These are phyloP conservation scores for Tetragnatha versicolor DNA, from an alignment of 1,140 invertebrate species.

Conservation along the genomic window DNA sequence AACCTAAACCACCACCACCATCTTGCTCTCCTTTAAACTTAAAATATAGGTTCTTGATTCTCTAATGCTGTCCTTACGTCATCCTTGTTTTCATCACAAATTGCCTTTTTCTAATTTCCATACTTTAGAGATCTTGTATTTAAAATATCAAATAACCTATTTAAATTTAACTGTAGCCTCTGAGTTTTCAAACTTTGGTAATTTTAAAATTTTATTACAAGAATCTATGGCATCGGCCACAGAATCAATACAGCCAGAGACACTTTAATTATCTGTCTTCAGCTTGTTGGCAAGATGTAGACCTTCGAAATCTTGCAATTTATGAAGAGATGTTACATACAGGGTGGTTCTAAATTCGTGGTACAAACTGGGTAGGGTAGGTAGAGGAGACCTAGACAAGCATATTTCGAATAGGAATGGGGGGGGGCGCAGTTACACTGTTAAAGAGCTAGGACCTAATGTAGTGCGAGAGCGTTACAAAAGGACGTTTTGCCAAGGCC, in stretches of 20 bases:
- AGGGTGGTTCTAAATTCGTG: too few relatives aligned
- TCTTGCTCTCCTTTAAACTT: background rate
- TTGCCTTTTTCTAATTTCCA: background rate
- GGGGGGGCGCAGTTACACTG: too few relatives aligned
- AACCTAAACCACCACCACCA: too few relatives aligned
- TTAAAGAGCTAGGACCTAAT: too few relatives aligned
- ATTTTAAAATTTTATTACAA: background rate
- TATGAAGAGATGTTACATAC: background rate
- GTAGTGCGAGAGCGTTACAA: too few relatives aligned
- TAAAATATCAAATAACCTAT: conserved; percentile 19
- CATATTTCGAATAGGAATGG: too few relatives aligned
- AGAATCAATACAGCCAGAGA: background rate
- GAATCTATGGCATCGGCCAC: background rate
- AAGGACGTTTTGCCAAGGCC: too few relatives aligned
- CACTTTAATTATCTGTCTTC: background rate
- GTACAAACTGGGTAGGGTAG: too few relatives aligned
- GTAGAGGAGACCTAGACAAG: too few relatives aligned
- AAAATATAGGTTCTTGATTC: background rate
- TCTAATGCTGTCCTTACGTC: background rate
- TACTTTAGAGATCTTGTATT: background rate
- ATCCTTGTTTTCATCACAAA: conserved; percentile 51
- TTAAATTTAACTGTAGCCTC: background rate
- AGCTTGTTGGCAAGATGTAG: conserved; percentile 8
- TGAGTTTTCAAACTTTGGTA: background rate
- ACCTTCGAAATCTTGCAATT: conserved; percentile 11